phyloP scores from a whole-genome alignment of 2,888 invertebrate genomes.

The Mechanitis mazaeus region DNA sequence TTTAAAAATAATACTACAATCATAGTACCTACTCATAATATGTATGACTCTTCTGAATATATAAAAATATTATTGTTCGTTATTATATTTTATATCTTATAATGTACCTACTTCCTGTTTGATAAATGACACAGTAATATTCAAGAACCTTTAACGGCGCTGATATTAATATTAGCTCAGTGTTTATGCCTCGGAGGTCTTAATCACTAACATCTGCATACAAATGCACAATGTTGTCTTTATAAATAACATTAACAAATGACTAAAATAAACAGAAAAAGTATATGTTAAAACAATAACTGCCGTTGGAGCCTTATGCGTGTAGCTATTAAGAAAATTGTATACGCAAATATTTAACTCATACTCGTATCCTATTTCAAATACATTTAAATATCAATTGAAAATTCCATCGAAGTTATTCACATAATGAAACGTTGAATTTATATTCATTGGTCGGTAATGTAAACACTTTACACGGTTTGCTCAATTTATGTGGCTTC shows the following conservation, averaged over 20 bases:
- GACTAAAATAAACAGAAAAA: neutral
- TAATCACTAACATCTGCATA: slow-evolving; percentile 8
- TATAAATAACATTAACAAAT: slow-evolving; percentile 6
- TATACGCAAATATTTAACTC: slow-evolving; percentile 1
- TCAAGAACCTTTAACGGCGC: slow-evolving; percentile 4
- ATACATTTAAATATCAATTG: slow-evolving; percentile 25
- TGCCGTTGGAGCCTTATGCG: neutral
- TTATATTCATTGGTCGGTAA: slow-evolving; percentile 21
- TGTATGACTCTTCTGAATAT: too few relatives aligned
- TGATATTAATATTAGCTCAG: slow-evolving; percentile 3
- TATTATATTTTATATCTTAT: neutral
- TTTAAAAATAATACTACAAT: too few relatives aligned
- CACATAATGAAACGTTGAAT: slow-evolving; percentile 24
- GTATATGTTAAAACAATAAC: slow-evolving; percentile 5
- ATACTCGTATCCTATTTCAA: neutral
- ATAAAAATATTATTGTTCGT: neutral
- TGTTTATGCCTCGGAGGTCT: slow-evolving; percentile 6
- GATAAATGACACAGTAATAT: slow-evolving; percentile 3
- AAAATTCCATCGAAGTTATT: slow-evolving; percentile 23
- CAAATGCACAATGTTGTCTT: slow-evolving; percentile 5
- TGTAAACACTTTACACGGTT: slow-evolving; percentile 15
- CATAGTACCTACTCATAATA: too few relatives aligned
- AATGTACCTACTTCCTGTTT: neutral
- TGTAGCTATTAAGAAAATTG: neutral
- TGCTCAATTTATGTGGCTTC: slow-evolving; percentile 17